Conservation (phyloP, 2,113 vertebrate species). For the Cryptomyrus ogoouensis region DNA sequence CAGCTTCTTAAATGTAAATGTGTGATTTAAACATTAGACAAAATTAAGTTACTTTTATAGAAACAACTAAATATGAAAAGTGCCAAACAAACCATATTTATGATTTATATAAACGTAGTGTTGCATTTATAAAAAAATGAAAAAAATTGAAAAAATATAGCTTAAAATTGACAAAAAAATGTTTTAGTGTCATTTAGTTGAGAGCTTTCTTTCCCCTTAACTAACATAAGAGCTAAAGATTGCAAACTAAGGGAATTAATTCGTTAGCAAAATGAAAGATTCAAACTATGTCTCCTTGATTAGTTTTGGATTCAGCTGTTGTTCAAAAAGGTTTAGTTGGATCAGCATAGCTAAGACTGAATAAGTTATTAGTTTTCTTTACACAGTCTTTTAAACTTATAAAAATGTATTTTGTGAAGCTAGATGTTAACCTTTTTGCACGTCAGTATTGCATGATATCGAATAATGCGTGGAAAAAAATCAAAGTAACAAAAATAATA, state of each 20-base stretch:
- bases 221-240: conserved; percentile 42
- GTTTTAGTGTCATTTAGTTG: conserved; percentile 43
- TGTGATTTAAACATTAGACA: conserved; percentile 58
- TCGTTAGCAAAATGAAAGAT: conserved; percentile 50
- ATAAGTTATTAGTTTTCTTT: conserved; percentile 68
- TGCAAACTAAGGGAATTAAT: conserved; percentile 37
- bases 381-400: conserved; percentile 71
- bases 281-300: conserved; percentile 48
- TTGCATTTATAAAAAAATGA: conserved; percentile 35
- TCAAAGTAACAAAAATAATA: conserved; percentile 45
- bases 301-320: conserved; percentile 53
- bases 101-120: conserved; percentile 44
- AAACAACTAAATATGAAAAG: conserved; percentile 66
- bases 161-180: conserved; percentile 32
- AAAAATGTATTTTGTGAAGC: conserved; percentile 74
- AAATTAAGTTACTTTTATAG: conserved; percentile 68
- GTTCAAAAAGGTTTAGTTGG: conserved; percentile 43
- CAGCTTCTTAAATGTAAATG: conserved; percentile 53
- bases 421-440: conserved; percentile 76
- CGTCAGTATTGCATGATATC: conserved; percentile 74
- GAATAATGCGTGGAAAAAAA: conserved; percentile 63
- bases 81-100: conserved; percentile 72
- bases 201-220: conserved; percentile 49
- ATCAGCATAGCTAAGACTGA: conserved; percentile 61
- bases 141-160: neutral